These are phyloP conservation scores for Hippocampus barbouri DNA, from an alignment of 2,113 vertebrate genomes.

Conservation along the genomic window DNA sequence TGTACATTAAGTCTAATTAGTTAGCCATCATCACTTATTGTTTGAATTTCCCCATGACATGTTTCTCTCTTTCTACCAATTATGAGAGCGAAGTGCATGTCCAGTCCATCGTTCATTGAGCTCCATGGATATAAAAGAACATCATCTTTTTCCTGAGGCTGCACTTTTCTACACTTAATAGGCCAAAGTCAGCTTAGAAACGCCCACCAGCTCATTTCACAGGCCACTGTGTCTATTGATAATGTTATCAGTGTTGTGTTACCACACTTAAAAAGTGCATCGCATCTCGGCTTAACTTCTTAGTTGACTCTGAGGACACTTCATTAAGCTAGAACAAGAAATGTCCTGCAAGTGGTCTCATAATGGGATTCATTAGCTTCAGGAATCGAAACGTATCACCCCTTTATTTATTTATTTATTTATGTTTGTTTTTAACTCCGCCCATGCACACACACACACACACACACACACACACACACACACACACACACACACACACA, in stretches of 20 bases:
- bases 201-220: not conserved
- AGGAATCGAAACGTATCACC: slow-evolving; percentile 51
- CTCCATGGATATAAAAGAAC: not conserved
- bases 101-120: not conserved
- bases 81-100: slow-evolving; percentile 12
- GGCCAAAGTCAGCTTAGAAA: slow-evolving; percentile 1
- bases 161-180: not conserved
- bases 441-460: slow-evolving; percentile 1
- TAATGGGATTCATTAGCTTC: slow-evolving; percentile 68
- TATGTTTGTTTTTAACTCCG: too few species aligned
- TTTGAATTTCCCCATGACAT: slow-evolving; percentile 19
- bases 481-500: not conserved
- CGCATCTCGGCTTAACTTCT: slow-evolving; percentile 30
- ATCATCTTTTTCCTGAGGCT: not conserved
- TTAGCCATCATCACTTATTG: slow-evolving; percentile 13
- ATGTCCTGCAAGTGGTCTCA: slow-evolving; percentile 50
- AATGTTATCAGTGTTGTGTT: slow-evolving; percentile 16
- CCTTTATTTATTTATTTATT: not conserved
- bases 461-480: too few species aligned
- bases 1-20: slow-evolving; percentile 27
- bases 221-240: slow-evolving; percentile 6
- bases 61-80: slow-evolving; percentile 14
- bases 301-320: slow-evolving; percentile 43
- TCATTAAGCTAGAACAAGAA: slow-evolving; percentile 62
- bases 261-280: slow-evolving; percentile 5